phyloP scores from a whole-genome alignment of 1,140 invertebrate species.

The Chrysopa pallens region DNA sequence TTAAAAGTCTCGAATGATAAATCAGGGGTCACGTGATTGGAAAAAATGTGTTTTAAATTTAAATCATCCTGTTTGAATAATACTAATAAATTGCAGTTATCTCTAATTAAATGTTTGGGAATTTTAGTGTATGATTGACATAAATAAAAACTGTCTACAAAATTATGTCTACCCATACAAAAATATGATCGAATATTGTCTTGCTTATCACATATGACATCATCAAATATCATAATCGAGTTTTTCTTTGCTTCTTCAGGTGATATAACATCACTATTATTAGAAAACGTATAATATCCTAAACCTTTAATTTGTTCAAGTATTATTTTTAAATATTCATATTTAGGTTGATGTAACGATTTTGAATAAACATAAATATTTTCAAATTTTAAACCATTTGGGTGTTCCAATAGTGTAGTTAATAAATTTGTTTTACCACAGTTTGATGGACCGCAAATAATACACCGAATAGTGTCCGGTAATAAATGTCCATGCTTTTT shows the following conservation, averaged over 20 bases:
- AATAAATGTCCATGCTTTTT: too few species aligned
- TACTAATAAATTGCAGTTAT: conserved; percentile 19
- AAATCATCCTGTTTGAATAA: conserved; percentile 21
- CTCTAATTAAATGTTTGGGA: conserved; percentile 19
- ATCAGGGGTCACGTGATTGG: conserved; percentile 18
- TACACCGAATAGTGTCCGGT: not conserved
- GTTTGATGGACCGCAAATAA: conserved; percentile 12
- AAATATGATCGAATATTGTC: conserved; percentile 16
- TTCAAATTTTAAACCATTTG: conserved; percentile 14
- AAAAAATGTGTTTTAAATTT: conserved; percentile 20
- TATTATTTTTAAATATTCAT: conserved; percentile 9
- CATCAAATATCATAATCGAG: conserved; percentile 19
- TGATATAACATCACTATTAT: conserved; percentile 12
- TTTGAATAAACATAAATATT: conserved; percentile 19
- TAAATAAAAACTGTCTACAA: conserved; percentile 17
- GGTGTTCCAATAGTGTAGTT: conserved; percentile 8
- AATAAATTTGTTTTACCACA: conserved; percentile 19
- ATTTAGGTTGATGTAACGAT: conserved; percentile 15
- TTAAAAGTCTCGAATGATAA: conserved; percentile 16
- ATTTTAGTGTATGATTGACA: conserved; percentile 19
- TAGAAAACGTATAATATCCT: conserved; percentile 11
- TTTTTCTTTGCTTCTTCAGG: conserved; percentile 12
- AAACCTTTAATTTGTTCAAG: conserved; percentile 10
- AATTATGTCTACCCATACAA: conserved; percentile 15
- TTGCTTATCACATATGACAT: conserved; percentile 13